Conservation (phyloP, 2,113 vertebrate species). For the Myiopsitta monachus region DNA sequence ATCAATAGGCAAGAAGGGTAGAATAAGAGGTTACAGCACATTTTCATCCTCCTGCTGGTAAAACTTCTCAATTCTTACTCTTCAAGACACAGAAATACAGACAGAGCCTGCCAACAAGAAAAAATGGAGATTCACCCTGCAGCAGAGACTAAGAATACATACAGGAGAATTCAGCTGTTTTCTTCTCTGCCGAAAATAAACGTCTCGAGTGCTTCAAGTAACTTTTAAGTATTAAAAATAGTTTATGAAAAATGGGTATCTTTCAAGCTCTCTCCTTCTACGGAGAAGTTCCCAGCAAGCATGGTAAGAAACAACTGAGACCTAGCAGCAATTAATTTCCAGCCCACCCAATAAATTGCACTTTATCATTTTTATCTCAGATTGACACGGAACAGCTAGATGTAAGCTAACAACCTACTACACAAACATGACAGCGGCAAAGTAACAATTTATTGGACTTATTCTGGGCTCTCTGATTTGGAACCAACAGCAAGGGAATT, state of each 20-base stretch:
- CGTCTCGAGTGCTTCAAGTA: background rate
- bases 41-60: background rate
- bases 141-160: background rate
- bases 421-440: background rate
- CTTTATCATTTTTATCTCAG: background rate
- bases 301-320: conserved; percentile 3
- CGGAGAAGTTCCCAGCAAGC: conserved; percentile 19
- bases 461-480: background rate
- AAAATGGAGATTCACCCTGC: background rate
- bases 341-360: background rate
- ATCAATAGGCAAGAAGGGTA: background rate
- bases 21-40: background rate
- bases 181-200: conserved; percentile 22
- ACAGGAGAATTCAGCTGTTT: conserved; percentile 2
- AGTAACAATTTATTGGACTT: background rate
- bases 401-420: background rate
- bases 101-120: background rate
- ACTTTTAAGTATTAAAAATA: conserved; percentile 57
- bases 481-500: background rate
- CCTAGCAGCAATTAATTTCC: background rate
- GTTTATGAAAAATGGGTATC: conserved; percentile 16
- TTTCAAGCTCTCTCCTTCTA: conserved; percentile 52
- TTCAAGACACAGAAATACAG: background rate
- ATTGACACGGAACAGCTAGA: background rate
- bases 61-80: background rate